A percentile compares a stretch with the other conserved stretches of the same genome.
Conservation (phyloP, 2,888 invertebrate genomes). For the Baccha elongata region DNA sequence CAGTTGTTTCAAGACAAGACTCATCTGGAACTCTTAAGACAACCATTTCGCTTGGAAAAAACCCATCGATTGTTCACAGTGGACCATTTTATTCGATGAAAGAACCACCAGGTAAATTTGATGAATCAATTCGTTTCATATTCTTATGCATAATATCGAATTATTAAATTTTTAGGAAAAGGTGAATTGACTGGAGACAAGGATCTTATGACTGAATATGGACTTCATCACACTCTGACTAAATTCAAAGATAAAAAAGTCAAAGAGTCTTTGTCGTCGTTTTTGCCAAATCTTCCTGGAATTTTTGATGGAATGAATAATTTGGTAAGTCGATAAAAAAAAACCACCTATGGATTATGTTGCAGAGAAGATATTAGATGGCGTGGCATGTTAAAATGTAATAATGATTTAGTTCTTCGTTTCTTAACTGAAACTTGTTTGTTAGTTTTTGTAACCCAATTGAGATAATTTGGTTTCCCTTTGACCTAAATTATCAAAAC, state of each 20-base stretch:
- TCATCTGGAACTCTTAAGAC: slow-evolving; percentile 98
- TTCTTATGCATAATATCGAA: neutral
- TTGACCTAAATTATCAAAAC: no score
- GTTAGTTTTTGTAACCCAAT: no score
- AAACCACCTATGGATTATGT: neutral
- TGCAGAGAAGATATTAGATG: slow-evolving; percentile 27
- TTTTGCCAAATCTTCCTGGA: slow-evolving; percentile 96
- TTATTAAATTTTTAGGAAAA: slow-evolving; percentile 88
- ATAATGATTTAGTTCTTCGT: no score
- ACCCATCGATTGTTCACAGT: slow-evolving; percentile 97
- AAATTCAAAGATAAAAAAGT: slow-evolving; percentile 98
- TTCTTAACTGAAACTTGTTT: no score
- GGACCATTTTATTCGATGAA: slow-evolving; percentile 99
- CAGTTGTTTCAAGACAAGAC: slow-evolving; percentile 97
- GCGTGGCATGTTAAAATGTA: slow-evolving; percentile 33
- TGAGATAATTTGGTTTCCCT: no score
- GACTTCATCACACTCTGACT: slow-evolving; percentile 97
- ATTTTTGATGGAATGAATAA: slow-evolving; percentile 95
- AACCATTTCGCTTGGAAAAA: slow-evolving; percentile 98
- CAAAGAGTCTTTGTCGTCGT: slow-evolving; percentile 96
- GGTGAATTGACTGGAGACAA: slow-evolving; percentile 97
- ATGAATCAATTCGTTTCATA: neutral
- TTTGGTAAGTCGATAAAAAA: slow-evolving; percentile 83
- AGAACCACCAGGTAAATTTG: slow-evolving; percentile 91
- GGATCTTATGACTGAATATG: slow-evolving; percentile 98